phyloP scores from a whole-genome alignment of 2,888 invertebrate genomes.

The Drosophila percnosoma region DNA sequence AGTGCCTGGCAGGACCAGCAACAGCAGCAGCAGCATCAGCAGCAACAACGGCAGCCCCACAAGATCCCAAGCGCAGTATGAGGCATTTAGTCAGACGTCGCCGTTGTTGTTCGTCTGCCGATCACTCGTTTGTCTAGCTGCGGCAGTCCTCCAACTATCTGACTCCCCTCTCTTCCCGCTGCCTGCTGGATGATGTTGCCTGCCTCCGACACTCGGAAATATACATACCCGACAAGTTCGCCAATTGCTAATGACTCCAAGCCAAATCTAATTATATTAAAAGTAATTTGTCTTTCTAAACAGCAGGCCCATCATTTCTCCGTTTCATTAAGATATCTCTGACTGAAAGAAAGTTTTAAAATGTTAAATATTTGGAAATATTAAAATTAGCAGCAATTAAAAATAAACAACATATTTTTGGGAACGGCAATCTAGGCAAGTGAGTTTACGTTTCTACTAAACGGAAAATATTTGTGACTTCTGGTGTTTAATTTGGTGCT shows the following conservation, averaged over 20 bases:
- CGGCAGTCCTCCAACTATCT: slow-evolving; percentile 39
- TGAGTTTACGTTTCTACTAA: not conserved
- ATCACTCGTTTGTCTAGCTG: slow-evolving; percentile 80
- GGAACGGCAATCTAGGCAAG: not conserved
- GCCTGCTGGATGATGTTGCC: slow-evolving; percentile 13
- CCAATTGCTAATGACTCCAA: not conserved
- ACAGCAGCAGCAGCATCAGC: slow-evolving; percentile 34
- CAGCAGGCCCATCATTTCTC: not conserved
- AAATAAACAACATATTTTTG: not conserved
- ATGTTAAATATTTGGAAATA: not conserved
- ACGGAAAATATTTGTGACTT: not conserved
- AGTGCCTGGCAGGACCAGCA: slow-evolving; percentile 29
- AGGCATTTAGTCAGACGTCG: slow-evolving; percentile 80
- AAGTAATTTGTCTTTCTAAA: not conserved
- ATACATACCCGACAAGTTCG: not conserved
- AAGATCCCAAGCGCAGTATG: slow-evolving; percentile 75
- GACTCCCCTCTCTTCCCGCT: not conserved
- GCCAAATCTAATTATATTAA: not conserved
- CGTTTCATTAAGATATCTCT: not conserved
- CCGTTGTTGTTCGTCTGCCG: slow-evolving; percentile 72
- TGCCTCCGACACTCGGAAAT: slow-evolving; percentile 7
- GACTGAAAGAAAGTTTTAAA: not conserved
- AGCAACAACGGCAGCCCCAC: slow-evolving; percentile 43
- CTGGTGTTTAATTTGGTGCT: not conserved
- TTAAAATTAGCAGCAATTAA: not conserved